phyloP scores from a whole-genome alignment of 2,888 invertebrate genomes.

The Clanis bilineata region DNA sequence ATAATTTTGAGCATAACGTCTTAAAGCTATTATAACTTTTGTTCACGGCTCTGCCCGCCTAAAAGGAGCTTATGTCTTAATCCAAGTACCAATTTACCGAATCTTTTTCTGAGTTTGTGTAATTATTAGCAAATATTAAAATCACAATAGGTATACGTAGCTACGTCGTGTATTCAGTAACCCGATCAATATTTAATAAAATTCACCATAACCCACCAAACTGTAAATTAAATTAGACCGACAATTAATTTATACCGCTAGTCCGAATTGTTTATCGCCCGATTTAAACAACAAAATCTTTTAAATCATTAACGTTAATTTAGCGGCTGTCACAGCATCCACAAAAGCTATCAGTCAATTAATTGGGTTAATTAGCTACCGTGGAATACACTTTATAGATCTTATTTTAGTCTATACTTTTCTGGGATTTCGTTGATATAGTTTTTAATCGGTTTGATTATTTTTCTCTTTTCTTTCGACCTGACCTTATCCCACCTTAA shows the following conservation, averaged over 20 bases:
- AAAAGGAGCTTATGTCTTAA: too few relatives aligned
- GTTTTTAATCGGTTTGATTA: not conserved
- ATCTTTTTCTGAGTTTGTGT: too few relatives aligned
- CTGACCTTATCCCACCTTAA: too few relatives aligned
- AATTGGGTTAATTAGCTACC: not conserved
- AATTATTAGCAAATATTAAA: too few relatives aligned
- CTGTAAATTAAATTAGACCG: slow-evolving; percentile 5
- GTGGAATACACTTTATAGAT: not conserved
- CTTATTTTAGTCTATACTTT: not conserved
- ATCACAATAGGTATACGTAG: too few relatives aligned
- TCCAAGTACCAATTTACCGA: too few relatives aligned
- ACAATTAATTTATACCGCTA: not conserved
- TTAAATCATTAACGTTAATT: not conserved
- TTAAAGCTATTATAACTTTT: not conserved
- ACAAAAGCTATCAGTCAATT: slow-evolving; percentile 1
- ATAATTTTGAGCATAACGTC: not conserved
- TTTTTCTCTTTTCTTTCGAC: not conserved
- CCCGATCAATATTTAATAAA: not conserved
- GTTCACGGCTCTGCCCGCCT: too few relatives aligned
- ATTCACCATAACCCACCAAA: not conserved
- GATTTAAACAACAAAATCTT: not conserved
- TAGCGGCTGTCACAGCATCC: not conserved
- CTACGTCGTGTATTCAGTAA: not conserved
- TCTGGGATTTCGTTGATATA: not conserved
- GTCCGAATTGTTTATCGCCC: not conserved